A percentile compares a stretch with the other conserved stretches of the same genome.
Evolutionary conservation across 2,888 invertebrate genomes (phyloP).

Genomic region (Lasioglossum leucozonium): DNA sequence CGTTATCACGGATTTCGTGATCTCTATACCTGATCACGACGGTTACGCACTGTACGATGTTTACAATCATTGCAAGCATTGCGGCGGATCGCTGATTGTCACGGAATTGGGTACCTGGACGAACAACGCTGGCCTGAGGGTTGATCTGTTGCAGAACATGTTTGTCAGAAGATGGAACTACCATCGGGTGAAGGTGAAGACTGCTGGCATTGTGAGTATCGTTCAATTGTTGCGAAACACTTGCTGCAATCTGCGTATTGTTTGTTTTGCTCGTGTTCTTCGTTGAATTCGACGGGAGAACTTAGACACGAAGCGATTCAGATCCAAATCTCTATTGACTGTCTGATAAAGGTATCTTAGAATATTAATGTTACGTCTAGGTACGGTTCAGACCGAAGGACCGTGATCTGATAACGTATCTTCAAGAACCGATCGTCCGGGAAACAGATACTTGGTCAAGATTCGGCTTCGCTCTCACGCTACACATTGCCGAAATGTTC

Average conservation of each 20-base stretch:
- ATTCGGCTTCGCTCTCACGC: constrained; percentile 68
- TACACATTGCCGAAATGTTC: constrained; percentile 68
- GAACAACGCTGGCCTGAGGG: constrained; percentile 55
- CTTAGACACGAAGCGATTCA: background rate
- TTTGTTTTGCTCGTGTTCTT: background rate
- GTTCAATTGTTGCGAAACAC: background rate
- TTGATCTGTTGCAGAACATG: constrained; percentile 63
- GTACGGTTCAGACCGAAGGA: constrained; percentile 53
- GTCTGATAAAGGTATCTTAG: background rate
- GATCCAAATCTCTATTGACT: background rate
- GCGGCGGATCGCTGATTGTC: constrained; percentile 72
- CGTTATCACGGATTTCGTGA: constrained; percentile 73
- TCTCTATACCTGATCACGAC: constrained; percentile 56
- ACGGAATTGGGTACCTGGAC: constrained; percentile 73
- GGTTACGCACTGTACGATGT: constrained; percentile 71
- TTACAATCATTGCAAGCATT: constrained; percentile 74
- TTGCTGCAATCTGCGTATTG: too few relatives aligned
- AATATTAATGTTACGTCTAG: background rate
- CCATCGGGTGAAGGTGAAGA: constrained; percentile 66
- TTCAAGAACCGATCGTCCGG: constrained; percentile 60
- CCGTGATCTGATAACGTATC: constrained; percentile 64
- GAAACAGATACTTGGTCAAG: constrained; percentile 69
- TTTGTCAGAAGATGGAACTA: constrained; percentile 73
- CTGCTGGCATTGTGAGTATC: constrained; percentile 69
- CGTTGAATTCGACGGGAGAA: background rate